These are phyloP conservation scores for Poeciliopsis turrubarensis DNA, from an alignment of 2,113 vertebrate genomes.

Conservation along the genomic window DNA sequence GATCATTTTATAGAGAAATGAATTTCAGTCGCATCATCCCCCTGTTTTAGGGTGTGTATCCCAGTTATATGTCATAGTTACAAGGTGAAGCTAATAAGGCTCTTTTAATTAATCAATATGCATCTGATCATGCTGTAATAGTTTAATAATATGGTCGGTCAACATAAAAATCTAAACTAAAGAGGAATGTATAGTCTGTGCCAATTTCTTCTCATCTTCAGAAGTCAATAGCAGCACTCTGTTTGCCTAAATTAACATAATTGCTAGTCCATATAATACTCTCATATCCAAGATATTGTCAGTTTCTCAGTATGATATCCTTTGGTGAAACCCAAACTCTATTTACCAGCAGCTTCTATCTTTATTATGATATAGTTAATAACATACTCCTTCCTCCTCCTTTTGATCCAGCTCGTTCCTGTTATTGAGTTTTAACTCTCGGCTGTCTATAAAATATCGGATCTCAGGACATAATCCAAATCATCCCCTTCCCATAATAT, in stretches of 20 bases:
- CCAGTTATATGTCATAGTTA: neutral
- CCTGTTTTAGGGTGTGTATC: neutral
- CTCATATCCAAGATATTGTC: too few species aligned
- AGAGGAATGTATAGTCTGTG: neutral
- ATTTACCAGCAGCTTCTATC: neutral
- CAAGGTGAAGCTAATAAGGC: neutral
- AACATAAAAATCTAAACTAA: neutral
- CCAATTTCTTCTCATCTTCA: neutral
- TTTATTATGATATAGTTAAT: neutral
- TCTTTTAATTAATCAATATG: neutral
- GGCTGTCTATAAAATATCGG: neutral
- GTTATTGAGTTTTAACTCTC: neutral
- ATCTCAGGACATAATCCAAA: neutral
- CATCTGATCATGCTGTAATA: neutral
- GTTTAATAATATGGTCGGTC: too few species aligned
- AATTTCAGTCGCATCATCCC: neutral
- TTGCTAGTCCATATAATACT: neutral
- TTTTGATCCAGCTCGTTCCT: neutral
- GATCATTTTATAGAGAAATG: neutral
- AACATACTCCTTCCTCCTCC: neutral
- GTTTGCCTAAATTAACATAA: neutral
- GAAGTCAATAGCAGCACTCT: neutral
- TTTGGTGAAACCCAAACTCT: neutral
- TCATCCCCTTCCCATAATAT: neutral
- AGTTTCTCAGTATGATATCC: neutral